Base-by-base conservation (phyloP, 2,797 vertebrate genomes). In the Chelidonichthys spinosus region DNA sequence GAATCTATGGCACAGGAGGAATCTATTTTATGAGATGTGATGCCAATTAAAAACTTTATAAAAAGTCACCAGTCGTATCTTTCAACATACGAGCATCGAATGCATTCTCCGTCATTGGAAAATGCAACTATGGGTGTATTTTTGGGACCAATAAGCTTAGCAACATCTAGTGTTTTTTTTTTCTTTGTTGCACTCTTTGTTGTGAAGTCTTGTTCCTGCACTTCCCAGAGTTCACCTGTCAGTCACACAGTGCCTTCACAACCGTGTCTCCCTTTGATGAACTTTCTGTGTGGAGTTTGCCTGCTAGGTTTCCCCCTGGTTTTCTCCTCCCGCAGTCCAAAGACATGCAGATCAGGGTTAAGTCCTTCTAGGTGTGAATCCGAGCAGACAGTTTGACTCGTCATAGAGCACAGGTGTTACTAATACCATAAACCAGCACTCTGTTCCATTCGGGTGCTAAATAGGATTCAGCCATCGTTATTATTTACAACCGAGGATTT, bases 191-290 rank as follows among this genome's bases (percentile, higher is more conserved):
- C n/a, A 46, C 35, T 67, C 58, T 78, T 83, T 67, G 18, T 76
- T 73, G 61, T 77, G 62, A 36, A 37, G 50, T 64, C 43, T 82
- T 82, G 78, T 66, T 40, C 36, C 11, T n/a, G 39, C 63, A 53
- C 62, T 74, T 82, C 69, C 53, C 53, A 72, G 44, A 59, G 60
- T 81, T 73, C 65, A 79, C 72, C 78, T 76, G 63, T 78, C 81
- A 82, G 60, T 86, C 84, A 84, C 52, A 69, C 32, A 3, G 39
- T 53, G 18, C 63, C 78, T 79, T 50, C 52, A 62, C 55, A 5
- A 37, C 53, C 46, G 33, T 37, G 69, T 59, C 44, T 46, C 58
- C 60, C 56, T 79, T 83, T 83, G 71, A 84, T 70, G 66, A 78
- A 84, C 56, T 83, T 79, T 80, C 37, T 36, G 32, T 78, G 75